Conservation (phyloP, 2,113 vertebrate species). For the Austrofundulus limnaeus region DNA sequence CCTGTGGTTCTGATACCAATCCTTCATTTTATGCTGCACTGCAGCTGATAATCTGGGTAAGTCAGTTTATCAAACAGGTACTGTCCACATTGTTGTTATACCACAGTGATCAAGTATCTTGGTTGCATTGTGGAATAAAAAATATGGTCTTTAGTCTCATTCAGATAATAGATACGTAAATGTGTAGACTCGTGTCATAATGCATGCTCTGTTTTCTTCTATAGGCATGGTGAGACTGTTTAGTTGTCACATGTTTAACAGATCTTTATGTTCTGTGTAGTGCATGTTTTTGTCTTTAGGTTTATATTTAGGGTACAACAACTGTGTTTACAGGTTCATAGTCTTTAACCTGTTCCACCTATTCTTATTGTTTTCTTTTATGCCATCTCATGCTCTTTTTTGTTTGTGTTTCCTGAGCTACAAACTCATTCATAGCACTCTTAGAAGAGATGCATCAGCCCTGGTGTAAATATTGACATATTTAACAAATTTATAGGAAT, state of each 20-base stretch:
- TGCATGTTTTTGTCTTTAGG: not conserved
- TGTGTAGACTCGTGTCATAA: not conserved
- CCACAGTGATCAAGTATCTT: slow-evolving; percentile 19
- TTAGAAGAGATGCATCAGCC: not conserved
- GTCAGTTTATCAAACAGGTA: slow-evolving; percentile 50
- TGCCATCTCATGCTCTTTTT: not conserved
- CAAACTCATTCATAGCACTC: not conserved
- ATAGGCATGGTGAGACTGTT: not conserved
- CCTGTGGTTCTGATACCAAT: slow-evolving; percentile 57
- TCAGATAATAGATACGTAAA: not conserved
- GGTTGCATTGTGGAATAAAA: slow-evolving; percentile 14
- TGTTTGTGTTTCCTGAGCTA: not conserved
- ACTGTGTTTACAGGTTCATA: not conserved
- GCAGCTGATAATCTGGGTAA: slow-evolving; percentile 79
- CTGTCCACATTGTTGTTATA: slow-evolving; percentile 23
- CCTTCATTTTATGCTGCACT: slow-evolving; percentile 53
- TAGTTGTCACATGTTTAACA: not conserved
- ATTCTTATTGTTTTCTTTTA: not conserved
- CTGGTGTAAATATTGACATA: too few species aligned
- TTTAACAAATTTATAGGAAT: too few species aligned
- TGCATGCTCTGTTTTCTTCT: slow-evolving; percentile 12
- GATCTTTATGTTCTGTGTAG: not conserved
- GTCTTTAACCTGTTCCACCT: not conserved
- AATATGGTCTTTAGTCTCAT: slow-evolving; percentile 1
- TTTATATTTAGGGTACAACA: not conserved